Percentiles rank a stretch among this genome's conserved stretches.
These are phyloP conservation scores for Salvator merianae DNA, from an alignment of 2,113 vertebrate genomes.

Conservation along the genomic window DNA sequence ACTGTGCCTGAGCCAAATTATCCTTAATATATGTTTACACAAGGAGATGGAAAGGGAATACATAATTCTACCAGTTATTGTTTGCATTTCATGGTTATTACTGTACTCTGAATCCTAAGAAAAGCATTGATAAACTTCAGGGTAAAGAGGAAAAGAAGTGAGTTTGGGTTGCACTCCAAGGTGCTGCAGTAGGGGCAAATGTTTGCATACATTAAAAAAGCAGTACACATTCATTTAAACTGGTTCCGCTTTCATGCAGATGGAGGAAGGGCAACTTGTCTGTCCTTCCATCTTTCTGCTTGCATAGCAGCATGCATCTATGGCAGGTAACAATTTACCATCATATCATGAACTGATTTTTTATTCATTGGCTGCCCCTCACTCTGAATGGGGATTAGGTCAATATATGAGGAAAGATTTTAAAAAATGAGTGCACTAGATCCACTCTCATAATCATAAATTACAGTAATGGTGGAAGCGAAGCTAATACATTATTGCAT, in stretches of 20 bases:
- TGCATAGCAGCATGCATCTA: not conserved
- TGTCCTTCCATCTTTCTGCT: not conserved
- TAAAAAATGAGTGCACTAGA: no score
- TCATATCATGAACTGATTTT: not conserved
- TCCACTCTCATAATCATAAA: no score
- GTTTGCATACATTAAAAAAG: not conserved
- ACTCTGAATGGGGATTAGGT: no score
- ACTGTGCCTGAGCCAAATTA: slow-evolving; percentile 9
- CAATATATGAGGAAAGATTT: no score
- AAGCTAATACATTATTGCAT: no score
- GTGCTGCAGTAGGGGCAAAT: not conserved
- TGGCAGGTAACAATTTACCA: not conserved
- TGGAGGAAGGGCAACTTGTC: not conserved
- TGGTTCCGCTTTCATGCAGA: not conserved
- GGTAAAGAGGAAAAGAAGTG: not conserved
- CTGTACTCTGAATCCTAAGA: not conserved
- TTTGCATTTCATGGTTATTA: not conserved
- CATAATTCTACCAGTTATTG: not conserved
- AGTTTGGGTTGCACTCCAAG: not conserved
- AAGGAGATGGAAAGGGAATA: not conserved
- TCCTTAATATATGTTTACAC: not conserved
- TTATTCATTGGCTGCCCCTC: not conserved
- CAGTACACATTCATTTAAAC: not conserved
- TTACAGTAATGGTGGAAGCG: no score
- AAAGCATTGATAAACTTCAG: not conserved